Percentiles rank a stretch among this genome's conserved stretches.
These are phyloP conservation scores for Girardinus metallicus DNA, from an alignment of 2,797 vertebrate species.

Conservation along the genomic window DNA sequence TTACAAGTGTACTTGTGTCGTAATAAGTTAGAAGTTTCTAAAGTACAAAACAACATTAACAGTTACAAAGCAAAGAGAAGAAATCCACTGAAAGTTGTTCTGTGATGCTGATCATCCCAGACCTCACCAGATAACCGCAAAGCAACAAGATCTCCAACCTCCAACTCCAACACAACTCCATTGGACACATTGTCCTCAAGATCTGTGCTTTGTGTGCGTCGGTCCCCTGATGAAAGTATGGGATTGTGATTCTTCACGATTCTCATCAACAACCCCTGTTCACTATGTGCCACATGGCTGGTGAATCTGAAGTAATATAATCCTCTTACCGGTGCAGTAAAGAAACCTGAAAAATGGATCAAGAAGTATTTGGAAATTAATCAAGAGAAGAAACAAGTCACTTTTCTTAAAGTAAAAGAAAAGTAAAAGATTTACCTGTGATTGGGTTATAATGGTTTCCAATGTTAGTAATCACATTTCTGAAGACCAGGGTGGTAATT, in stretches of 20 bases:
- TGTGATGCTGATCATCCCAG: slow-evolving; percentile 48
- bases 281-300: background rate
- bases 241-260: slow-evolving; percentile 18
- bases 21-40: no score
- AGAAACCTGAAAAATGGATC: slow-evolving; percentile 33
- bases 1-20: no score
- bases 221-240: background rate
- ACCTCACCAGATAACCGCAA: rapidly evolving
- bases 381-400: background rate
- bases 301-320: slow-evolving; percentile 49
- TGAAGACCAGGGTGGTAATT: slow-evolving; percentile 15
- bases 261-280: background rate
- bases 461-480: slow-evolving; percentile 46
- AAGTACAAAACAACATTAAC: no score
- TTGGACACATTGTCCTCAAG: slow-evolving; percentile 28
- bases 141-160: slow-evolving; percentile 38
- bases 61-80: slow-evolving; percentile 37
- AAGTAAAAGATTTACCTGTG: slow-evolving; percentile 30
- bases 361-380: background rate
- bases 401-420: background rate
- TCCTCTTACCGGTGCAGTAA: slow-evolving; percentile 43
- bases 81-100: slow-evolving; percentile 56
- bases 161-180: slow-evolving; percentile 34
- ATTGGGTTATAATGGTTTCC: slow-evolving; percentile 49
- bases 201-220: rapidly evolving